Evolutionary conservation across 2,888 invertebrate species (phyloP).

Genomic region (Pollenia griseotomentosa): DNA sequence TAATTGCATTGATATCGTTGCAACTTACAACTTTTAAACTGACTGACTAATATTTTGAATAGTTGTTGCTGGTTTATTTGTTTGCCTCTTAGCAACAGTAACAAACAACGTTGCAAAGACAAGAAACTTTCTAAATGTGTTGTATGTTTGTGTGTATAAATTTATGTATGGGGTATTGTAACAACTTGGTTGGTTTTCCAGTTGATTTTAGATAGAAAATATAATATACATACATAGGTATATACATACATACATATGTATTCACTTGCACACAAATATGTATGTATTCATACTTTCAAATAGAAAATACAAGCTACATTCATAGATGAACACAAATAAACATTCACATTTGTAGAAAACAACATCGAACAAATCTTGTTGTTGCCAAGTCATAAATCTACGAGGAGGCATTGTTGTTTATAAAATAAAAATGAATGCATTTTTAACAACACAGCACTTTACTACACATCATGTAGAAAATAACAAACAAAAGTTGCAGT

Average conservation of each 20-base stretch:
- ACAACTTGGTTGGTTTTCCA: slow-evolving; percentile 46
- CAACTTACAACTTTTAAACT: slow-evolving; percentile 19
- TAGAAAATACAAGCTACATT: background rate
- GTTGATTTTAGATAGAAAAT: slow-evolving; percentile 54
- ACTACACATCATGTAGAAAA: slow-evolving; percentile 33
- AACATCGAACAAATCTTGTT: slow-evolving; percentile 61
- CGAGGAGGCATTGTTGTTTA: slow-evolving; percentile 67
- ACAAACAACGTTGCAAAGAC: slow-evolving; percentile 30
- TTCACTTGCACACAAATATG: too few relatives aligned
- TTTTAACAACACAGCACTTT: slow-evolving; percentile 40
- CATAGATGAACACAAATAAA: slow-evolving; percentile 20
- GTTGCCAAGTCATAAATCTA: slow-evolving; percentile 69
- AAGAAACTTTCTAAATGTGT: slow-evolving; percentile 55
- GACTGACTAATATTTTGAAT: slow-evolving; percentile 11
- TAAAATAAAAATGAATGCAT: slow-evolving; percentile 45
- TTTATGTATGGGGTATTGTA: slow-evolving; percentile 22
- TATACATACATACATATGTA: too few relatives aligned
- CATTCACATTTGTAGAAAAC: slow-evolving; percentile 40
- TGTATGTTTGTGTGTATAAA: background rate
- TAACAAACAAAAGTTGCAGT: slow-evolving; percentile 27
- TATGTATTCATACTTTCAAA: background rate
- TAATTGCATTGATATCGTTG: slow-evolving; percentile 47
- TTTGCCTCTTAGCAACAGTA: slow-evolving; percentile 48
- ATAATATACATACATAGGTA: slow-evolving; percentile 8
- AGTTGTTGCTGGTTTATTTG: slow-evolving; percentile 1